A percentile compares a stretch with the other conserved stretches of the same genome.
phyloP scores from a whole-genome alignment of 2,113 vertebrate genomes.

The Pollimyrus isidori region DNA sequence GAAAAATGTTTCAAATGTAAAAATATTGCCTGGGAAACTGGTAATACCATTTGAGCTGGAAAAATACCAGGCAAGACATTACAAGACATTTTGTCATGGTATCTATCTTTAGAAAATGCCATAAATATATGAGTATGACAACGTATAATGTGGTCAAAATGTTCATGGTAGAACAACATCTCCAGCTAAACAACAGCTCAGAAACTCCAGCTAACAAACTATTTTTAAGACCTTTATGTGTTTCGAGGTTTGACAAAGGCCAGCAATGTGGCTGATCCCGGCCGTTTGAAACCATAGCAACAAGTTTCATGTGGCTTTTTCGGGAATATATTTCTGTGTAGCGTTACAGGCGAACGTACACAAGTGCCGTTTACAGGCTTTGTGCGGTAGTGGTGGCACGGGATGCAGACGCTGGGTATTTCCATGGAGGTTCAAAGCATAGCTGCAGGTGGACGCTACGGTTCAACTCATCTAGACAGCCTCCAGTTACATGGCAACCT shows the following conservation, averaged over 20 bases:
- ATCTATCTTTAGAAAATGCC: neutral
- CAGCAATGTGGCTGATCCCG: neutral
- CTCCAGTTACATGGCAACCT: neutral
- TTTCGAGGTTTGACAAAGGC: neutral
- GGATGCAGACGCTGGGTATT: neutral
- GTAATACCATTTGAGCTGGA: neutral
- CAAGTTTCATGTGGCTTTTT: constrained; percentile 1
- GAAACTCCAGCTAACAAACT: neutral
- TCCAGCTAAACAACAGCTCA: neutral
- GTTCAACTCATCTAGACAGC: neutral
- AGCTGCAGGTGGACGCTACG: neutral
- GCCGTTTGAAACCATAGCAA: neutral
- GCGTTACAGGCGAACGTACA: neutral
- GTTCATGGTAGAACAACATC: neutral
- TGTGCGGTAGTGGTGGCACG: neutral
- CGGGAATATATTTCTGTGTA: neutral
- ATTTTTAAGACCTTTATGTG: constrained; percentile 4
- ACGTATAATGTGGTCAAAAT: neutral
- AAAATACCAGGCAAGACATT: neutral
- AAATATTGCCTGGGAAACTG: neutral
- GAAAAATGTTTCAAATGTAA: neutral
- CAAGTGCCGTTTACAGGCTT: neutral
- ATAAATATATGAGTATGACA: neutral
- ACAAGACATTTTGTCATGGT: too few relatives aligned
- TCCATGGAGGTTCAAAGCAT: neutral